Percentiles rank a stretch among this genome's conserved stretches.
phyloP scores from a whole-genome alignment of 2,797 vertebrate species.

The Falco cherrug region DNA sequence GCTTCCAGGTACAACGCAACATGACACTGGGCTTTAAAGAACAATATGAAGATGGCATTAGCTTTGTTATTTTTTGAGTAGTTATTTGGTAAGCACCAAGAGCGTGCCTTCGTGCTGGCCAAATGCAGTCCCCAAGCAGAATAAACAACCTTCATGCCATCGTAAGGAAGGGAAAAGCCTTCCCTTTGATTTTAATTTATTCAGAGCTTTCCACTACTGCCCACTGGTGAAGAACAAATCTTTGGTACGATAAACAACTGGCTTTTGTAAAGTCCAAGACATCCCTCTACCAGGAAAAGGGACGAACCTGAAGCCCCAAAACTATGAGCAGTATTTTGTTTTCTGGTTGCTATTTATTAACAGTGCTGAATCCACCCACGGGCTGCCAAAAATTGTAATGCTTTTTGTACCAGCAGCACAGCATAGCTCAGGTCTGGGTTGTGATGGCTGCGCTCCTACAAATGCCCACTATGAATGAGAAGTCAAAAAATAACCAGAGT shows the following conservation, averaged over 20 bases:
- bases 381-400: not conserved
- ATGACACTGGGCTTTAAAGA: not conserved
- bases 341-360: not conserved
- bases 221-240: not conserved
- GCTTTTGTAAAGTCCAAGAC: not conserved
- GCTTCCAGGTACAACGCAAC: not conserved
- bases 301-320: not conserved
- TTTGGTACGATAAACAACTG: not conserved
- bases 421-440: not conserved
- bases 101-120: not conserved
- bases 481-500: not conserved
- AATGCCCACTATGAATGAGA: not conserved
- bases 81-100: not conserved
- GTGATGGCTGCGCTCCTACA: not conserved
- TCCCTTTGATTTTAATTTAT: not conserved
- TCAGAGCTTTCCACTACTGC: not conserved
- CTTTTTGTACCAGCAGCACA: not conserved
- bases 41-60: not conserved
- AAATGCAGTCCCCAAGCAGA: not conserved
- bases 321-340: constrained; percentile 2
- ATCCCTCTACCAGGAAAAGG: not conserved
- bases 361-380: not conserved
- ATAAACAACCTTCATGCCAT: not conserved
- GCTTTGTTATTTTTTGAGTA: not conserved
- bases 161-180: not conserved